A percentile compares a stretch with the other conserved stretches of the same genome.
These are phyloP conservation scores for Oryzias melastigma DNA, from an alignment of 2,113 vertebrate species.

Conservation along the genomic window DNA sequence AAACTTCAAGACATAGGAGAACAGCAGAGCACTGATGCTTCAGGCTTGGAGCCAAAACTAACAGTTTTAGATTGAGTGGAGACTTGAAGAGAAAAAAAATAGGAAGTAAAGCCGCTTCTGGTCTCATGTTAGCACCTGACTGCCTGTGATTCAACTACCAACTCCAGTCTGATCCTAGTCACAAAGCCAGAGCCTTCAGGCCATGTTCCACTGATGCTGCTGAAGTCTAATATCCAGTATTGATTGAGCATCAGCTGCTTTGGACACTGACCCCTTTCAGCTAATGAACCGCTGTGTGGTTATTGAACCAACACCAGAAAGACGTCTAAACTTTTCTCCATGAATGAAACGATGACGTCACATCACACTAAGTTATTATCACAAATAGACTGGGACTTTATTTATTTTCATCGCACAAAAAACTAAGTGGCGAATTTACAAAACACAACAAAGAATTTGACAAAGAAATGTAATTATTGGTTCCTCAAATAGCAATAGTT, in stretches of 20 bases:
- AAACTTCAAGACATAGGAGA: no score
- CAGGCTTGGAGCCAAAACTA: no score
- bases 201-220: constrained; percentile 7
- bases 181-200: neutral
- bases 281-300: constrained; percentile 21
- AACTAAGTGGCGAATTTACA: no score
- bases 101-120: no score
- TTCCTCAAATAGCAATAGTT: no score
- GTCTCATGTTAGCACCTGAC: neutral
- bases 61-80: no score
- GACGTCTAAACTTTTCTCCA: constrained; percentile 13
- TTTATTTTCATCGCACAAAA: no score
- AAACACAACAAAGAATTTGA: no score
- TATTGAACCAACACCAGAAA: constrained; percentile 23
- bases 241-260: constrained; percentile 6
- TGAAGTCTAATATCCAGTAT: constrained; percentile 15
- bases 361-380: constrained; percentile 12
- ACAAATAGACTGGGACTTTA: no score
- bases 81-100: no score
- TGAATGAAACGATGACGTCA: constrained; percentile 30
- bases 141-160: neutral
- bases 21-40: no score
- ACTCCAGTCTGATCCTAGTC: neutral
- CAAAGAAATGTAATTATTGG: no score
- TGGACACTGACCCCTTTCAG: constrained; percentile 15